Conservation (phyloP, 2,888 invertebrate species). For the Augiades crinisus region DNA sequence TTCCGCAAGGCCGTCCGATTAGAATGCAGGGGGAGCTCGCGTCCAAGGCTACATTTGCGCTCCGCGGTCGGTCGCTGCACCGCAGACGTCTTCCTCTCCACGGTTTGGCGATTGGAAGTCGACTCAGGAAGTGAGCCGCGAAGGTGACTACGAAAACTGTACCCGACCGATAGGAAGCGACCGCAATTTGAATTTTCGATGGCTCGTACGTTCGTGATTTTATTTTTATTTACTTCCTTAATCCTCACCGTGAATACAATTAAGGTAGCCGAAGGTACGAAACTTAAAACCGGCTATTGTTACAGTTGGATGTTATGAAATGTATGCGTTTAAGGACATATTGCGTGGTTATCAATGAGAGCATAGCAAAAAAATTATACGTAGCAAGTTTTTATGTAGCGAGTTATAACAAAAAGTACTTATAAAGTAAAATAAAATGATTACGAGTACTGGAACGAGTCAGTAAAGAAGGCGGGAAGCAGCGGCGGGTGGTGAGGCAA, state of each 20-base stretch:
- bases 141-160: conserved; percentile 68
- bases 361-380: conserved; percentile 4
- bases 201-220: conserved; percentile 54
- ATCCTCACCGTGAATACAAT: conserved; percentile 50
- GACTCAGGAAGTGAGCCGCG: conserved; percentile 66
- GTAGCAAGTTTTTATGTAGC: conserved; percentile 16
- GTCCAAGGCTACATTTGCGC: conserved; percentile 71
- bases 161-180: conserved; percentile 66
- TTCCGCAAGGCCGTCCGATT: conserved; percentile 79
- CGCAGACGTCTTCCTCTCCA: conserved; percentile 67
- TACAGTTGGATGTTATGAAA: not conserved
- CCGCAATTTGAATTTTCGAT: conserved; percentile 72
- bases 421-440: conserved; percentile 16
- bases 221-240: conserved; percentile 48
- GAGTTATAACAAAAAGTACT: not conserved
- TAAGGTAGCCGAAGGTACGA: conserved; percentile 31
- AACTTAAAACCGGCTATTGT: not conserved
- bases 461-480: conserved; percentile 41
- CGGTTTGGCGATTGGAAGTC: conserved; percentile 58
- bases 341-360: not conserved
- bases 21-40: conserved; percentile 79
- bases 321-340: not conserved
- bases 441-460: conserved; percentile 17
- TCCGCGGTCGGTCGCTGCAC: conserved; percentile 75
- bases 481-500: conserved; percentile 46